Percentiles rank a stretch among this genome's conserved stretches.
Conservation (phyloP, 2,797 vertebrate genomes). For the Scolopax bukidnonensis region DNA sequence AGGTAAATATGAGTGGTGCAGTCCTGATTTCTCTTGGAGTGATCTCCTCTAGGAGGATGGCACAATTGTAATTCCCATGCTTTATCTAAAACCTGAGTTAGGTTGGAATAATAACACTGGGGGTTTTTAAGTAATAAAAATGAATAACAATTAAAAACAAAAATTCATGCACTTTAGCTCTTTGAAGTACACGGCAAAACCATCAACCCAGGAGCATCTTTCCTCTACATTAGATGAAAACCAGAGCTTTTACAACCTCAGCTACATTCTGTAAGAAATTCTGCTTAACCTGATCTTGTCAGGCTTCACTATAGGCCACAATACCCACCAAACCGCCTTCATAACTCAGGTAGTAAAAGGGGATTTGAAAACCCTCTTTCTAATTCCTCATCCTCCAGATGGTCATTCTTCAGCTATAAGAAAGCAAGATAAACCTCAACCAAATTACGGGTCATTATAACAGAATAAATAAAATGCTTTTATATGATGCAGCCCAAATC, state of each 20-base stretch:
- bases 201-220: not conserved
- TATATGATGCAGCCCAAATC: not conserved
- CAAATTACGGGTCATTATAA: not conserved
- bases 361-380: rapidly evolving
- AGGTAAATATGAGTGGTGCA: not conserved
- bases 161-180: rapidly evolving
- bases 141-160: not conserved
- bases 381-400: not conserved
- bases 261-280: not conserved
- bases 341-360: not conserved
- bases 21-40: not conserved
- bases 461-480: not conserved
- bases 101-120: not conserved
- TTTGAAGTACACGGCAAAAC: not conserved
- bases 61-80: rapidly evolving
- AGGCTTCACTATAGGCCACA: not conserved
- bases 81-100: not conserved
- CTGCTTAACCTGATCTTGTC: not conserved
- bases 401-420: not conserved
- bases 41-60: not conserved
- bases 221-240: not conserved
- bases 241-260: not conserved
- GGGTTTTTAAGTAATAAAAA: too few species aligned
- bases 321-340: not conserved
- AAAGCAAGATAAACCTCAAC: not conserved